Evolutionary conservation across 2,797 vertebrate genomes (phyloP).

Genomic region (Thaleichthys pacificus): DNA sequence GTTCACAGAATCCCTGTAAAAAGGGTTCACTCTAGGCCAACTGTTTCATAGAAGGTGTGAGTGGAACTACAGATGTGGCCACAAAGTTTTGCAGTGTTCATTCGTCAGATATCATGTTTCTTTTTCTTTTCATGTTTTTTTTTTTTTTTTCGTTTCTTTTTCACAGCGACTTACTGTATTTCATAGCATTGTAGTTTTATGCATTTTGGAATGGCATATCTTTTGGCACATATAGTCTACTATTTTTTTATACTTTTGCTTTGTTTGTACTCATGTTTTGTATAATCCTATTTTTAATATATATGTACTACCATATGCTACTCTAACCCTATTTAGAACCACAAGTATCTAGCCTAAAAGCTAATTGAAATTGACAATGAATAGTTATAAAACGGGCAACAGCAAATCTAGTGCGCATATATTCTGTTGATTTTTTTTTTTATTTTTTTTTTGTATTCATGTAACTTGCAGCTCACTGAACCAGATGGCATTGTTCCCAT

Average conservation of each 20-base stretch:
- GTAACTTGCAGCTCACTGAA: neutral
- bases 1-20: slow-evolving; percentile 1
- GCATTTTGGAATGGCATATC: slow-evolving; percentile 2
- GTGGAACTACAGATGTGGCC: neutral
- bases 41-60: neutral
- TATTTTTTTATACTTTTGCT: slow-evolving; percentile 12
- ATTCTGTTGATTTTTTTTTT: neutral
- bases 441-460: neutral
- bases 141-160: slow-evolving; percentile 4
- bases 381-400: neutral
- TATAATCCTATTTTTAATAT: slow-evolving; percentile 12
- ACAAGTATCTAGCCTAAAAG: slow-evolving; percentile 7
- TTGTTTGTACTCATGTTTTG: slow-evolving; percentile 9
- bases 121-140: neutral
- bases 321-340: slow-evolving; percentile 7
- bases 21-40: too few relatives aligned
- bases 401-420: slow-evolving; percentile 4
- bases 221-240: neutral
- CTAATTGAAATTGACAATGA: slow-evolving; percentile 8
- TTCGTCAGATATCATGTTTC: neutral
- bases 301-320: slow-evolving; percentile 20
- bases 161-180: too few relatives aligned
- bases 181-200: neutral
- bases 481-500: neutral
- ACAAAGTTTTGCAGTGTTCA: neutral